Evolutionary conservation across 1,140 invertebrate species (phyloP).

Genomic region (Sesamia nonagrioides): DNA sequence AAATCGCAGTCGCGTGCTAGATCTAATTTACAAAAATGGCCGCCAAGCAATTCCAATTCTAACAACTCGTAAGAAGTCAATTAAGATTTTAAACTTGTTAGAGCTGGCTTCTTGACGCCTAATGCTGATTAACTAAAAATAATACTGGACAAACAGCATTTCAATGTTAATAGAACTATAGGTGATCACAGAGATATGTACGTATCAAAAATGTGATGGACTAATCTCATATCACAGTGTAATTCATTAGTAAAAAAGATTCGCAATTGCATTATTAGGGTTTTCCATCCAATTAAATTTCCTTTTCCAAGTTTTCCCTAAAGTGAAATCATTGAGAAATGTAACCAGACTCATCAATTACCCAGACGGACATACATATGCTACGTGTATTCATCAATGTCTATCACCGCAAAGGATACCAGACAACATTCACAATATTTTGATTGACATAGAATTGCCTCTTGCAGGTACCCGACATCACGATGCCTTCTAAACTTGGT

Average conservation of each 20-base stretch:
- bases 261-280: neutral
- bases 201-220: neutral
- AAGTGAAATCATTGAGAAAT: neutral
- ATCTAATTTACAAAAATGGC: conserved; percentile 81
- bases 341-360: neutral
- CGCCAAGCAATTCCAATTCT: conserved; percentile 67
- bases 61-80: conserved; percentile 83
- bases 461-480: conserved; percentile 21
- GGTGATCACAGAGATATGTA: neutral
- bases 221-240: neutral
- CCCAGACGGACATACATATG: neutral
- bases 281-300: neutral
- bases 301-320: conserved; percentile 6
- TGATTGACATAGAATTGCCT: conserved; percentile 33
- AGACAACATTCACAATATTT: conserved; percentile 33
- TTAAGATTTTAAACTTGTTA: conserved; percentile 77
- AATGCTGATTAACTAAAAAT: conserved; percentile 51
- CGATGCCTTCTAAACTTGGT: conserved; percentile 10
- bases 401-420: conserved; percentile 23
- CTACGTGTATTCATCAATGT: conserved; percentile 24
- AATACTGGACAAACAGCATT: conserved; percentile 27
- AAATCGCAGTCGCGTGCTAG: conserved; percentile 73
- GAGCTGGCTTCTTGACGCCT: conserved; percentile 56
- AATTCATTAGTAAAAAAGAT: neutral
- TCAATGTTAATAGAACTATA: conserved; percentile 14